These are phyloP conservation scores for Urocitellus parryii DNA, from an alignment of 2,113 vertebrate genomes.

Conservation along the genomic window DNA sequence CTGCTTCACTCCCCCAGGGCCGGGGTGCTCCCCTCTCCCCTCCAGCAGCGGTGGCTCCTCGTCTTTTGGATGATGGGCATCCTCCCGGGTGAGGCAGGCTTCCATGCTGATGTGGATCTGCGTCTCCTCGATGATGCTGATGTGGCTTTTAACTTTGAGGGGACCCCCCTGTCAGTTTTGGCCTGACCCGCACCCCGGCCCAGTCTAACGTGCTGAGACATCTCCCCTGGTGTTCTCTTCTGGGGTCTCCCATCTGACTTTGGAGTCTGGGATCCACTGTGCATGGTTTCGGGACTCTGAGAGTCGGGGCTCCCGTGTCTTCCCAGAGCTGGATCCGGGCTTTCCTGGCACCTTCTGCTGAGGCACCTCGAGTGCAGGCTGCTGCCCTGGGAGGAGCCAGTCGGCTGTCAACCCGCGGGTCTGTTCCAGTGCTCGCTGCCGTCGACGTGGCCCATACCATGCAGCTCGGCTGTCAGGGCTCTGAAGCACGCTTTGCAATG, in stretches of 20 bases:
- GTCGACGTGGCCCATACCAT: too few relatives aligned
- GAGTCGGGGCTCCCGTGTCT: neutral
- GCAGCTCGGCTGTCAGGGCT: neutral
- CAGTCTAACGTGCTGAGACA: too few relatives aligned
- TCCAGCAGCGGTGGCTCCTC: neutral
- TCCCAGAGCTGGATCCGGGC: fast-evolving
- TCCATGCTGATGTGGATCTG: neutral
- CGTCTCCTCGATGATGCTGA: too few relatives aligned
- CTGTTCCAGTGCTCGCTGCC: too few relatives aligned
- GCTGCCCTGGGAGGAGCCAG: neutral
- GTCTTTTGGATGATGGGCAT: neutral
- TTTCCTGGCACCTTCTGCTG: neutral
- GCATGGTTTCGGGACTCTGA: neutral
- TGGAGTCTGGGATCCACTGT: too few relatives aligned
- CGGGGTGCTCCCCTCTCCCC: fast-evolving
- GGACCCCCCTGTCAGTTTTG: too few relatives aligned
- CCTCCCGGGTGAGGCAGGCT: neutral
- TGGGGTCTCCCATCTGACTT: neutral
- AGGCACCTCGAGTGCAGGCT: neutral
- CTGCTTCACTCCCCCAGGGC: too few relatives aligned
- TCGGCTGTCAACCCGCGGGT: neutral
- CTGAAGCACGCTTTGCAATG: neutral
- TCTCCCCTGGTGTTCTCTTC: neutral
- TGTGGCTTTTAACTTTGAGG: too few relatives aligned
- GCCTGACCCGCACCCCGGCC: neutral